phyloP scores from a whole-genome alignment of 64 coral and sea anemone species.

The Pachyseris speciosa region DNA sequence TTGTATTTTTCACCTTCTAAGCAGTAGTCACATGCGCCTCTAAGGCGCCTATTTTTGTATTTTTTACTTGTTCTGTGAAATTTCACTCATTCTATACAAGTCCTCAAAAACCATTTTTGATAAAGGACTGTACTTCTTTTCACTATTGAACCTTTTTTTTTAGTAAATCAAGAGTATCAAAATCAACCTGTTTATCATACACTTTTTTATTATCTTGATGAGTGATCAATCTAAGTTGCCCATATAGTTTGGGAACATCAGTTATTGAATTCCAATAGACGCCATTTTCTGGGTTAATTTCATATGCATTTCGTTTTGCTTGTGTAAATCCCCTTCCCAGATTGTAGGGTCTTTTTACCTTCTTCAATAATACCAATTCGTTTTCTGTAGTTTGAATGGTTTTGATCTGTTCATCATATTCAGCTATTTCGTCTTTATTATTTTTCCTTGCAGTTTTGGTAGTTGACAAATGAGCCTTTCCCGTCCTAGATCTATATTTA shows the following conservation, averaged over 20 bases:
- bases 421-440: too few relatives aligned
- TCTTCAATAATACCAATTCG: too few relatives aligned
- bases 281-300: not conserved
- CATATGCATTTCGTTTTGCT: not conserved
- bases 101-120: slow-evolving; percentile 23
- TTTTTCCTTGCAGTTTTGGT: not conserved
- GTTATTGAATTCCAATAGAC: not conserved
- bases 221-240: not conserved
- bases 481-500: not conserved
- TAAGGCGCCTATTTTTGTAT: too few relatives aligned
- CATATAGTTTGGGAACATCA: not conserved
- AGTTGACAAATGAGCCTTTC: not conserved
- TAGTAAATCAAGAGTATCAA: not conserved
- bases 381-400: too few relatives aligned
- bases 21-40: too few relatives aligned
- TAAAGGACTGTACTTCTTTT: slow-evolving; percentile 13
- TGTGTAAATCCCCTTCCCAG: not conserved
- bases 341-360: too few relatives aligned
- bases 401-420: too few relatives aligned
- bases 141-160: not conserved
- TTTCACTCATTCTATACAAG: slow-evolving; percentile 2
- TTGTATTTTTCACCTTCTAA: too few relatives aligned
- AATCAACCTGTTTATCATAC: not conserved
- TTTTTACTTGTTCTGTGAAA: slow-evolving; percentile 61
- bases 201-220: not conserved